Conservation (phyloP, 2,113 vertebrate genomes). For the Myrmecophaga tridactyla region DNA sequence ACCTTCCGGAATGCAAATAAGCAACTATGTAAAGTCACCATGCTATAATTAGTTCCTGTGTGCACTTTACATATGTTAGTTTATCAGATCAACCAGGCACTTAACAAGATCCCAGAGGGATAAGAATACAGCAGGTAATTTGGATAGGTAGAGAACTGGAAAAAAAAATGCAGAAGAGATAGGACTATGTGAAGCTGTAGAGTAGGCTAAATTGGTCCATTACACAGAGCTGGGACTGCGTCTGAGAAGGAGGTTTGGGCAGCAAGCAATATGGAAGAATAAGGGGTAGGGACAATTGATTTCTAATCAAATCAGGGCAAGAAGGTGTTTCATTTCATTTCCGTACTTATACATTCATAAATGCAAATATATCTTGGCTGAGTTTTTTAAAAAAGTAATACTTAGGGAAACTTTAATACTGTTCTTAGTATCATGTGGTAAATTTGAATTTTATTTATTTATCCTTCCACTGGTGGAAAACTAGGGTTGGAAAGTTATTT, state of each 20-base stretch:
- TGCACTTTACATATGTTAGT: not conserved
- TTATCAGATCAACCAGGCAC: not conserved
- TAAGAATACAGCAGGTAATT: not conserved
- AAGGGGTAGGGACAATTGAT: not conserved
- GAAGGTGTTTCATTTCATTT: not conserved
- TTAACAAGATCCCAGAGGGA: conserved; percentile 12
- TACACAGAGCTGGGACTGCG: not conserved
- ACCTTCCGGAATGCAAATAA: not conserved
- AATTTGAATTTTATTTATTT: not conserved
- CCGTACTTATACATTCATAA: not conserved
- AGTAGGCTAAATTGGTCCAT: not conserved
- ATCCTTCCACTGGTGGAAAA: not conserved
- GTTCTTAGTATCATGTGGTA: not conserved
- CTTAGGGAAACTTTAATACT: not conserved
- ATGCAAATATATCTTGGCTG: not conserved
- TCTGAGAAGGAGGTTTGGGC: not conserved
- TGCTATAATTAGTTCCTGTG: not conserved
- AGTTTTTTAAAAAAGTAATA: not conserved
- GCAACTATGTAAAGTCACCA: not conserved
- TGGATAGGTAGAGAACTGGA: not conserved
- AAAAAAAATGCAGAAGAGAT: not conserved
- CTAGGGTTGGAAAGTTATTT: not conserved
- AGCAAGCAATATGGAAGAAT: not conserved
- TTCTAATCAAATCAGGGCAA: not conserved
- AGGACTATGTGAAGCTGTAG: not conserved